phyloP scores from a whole-genome alignment of 2,113 vertebrate species.

The Casuarius casuarius region DNA sequence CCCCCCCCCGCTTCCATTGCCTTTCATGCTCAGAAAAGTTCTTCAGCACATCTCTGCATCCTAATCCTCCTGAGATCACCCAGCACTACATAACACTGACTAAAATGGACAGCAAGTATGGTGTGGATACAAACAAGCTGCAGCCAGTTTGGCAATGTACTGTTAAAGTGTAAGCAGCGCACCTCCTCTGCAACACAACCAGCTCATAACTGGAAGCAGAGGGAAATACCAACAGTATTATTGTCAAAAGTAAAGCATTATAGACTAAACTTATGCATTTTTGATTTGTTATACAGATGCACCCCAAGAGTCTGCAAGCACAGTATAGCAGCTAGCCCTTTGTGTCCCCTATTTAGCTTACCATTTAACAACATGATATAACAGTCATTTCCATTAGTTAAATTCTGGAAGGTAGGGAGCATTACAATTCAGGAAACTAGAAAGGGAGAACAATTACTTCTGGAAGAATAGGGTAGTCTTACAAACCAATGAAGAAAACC shows the following conservation, averaged over 20 bases:
- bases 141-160: not conserved
- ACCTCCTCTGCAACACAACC: not conserved
- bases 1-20: fast-evolving
- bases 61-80: not conserved
- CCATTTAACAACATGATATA: not conserved
- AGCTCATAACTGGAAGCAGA: not conserved
- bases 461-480: not conserved
- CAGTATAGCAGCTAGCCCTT: not conserved
- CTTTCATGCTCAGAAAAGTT: not conserved
- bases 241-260: not conserved
- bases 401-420: not conserved
- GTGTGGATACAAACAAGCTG: not conserved
- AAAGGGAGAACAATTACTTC: not conserved
- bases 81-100: not conserved
- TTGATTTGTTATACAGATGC: not conserved
- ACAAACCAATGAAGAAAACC: not conserved
- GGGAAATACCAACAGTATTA: not conserved
- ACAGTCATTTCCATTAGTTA: not conserved
- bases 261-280: not conserved
- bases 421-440: not conserved
- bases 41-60: not conserved
- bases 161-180: not conserved
- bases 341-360: not conserved
- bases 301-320: not conserved
- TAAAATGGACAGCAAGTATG: not conserved